Evolutionary conservation across 2,113 vertebrate species (phyloP), one percentile per base, ranked within the genome.

Genomic region (Thunnus thynnus): DNA sequence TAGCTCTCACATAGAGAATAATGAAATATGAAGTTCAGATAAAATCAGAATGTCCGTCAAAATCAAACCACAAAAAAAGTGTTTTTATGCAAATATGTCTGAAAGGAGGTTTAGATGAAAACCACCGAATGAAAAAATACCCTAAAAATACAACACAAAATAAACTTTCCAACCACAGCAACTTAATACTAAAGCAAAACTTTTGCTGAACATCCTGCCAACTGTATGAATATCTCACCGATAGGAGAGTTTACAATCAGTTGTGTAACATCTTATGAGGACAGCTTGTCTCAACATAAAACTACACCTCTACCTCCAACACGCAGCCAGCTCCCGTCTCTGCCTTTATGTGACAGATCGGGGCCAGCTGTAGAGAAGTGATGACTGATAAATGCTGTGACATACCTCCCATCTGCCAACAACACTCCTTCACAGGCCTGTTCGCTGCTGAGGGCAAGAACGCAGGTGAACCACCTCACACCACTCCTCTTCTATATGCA

Each of bases 391-490:
- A 58, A 82, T 5, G 16, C 50, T 25, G 72, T 22, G 78, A 88
- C 87, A 86, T 69, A 80, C 80, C 85, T 82, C 79, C 62, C 25
- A 18, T 67, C 83, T 71, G 72, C 87, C 72, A 73, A 0, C 80
- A 60, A 27, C 83, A 48, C 77, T 70, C 73, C 83, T 68, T 88
- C 63, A 8, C 65, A 66, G 58, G 60, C 41, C n/a, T 4, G 12
- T 27, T 66, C 13, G 0, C 41, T 1, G 50, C 69, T 13, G 36
- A 67, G 58, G 20, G 44, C 67, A 52, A 61, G 27, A 58, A 66
- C 20, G 18, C 55, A 71, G 76, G 22, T 68, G 8, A 84, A 30
- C 52, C 71, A 18, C 57, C 41, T 25, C 44, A n/a, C 30, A 22
- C 22, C 4, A 5, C 22, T 16, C 9, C 30, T 27, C 4, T 4